Base-by-base conservation (phyloP, 1,140 invertebrate genomes). In the Drosophila santomea region DNA sequence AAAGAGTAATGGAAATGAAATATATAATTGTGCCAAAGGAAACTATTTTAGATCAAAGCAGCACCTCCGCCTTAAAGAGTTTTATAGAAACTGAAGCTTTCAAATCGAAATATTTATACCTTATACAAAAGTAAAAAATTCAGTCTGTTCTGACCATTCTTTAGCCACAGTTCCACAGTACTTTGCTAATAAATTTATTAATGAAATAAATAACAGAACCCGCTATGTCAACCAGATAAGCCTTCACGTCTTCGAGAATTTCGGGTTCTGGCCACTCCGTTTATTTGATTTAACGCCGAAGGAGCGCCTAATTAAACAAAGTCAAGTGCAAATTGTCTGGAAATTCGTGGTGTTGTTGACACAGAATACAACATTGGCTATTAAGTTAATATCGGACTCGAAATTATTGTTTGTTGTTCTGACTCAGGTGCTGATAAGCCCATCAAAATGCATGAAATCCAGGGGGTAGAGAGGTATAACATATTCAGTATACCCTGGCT, bases 261-360 rank as follows among this genome's bases (percentile, higher is more conserved):
- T 17, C 17, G 14, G 17, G 14, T 14, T 38, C 8, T 11, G 10
- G 20, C 38, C 6, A 32, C 47, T 6, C n/a, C 8, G 17, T 66
- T 58, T 66, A 60, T 73, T 67, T 58, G 25, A 28, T 54, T 67
- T 41, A 20, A 15, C 66, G 32, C 64, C 72, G 41, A 47, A 50
- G 12, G 20, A 36, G 3, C 35, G 52, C 36, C 43, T 57, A 63
- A 36, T 74, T 64, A 52, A 64, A 74, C 72, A 74, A 74, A 57
- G 60, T n/a, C 59, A 28, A 74, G 50, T 50, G 57, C 52, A 52
- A 76, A 76, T 75, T 43, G 52, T 74, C 57, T 75, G 57, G 52
- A 6, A 58, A 44, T 56, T 45, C 17, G 43, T 51, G 56, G 35
- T 35, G n/a, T 15, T 59, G 55, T 72, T 73, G 44, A 59, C 67